Percentiles rank a stretch among this genome's conserved stretches.
Conservation (phyloP, 2,113 vertebrate species). For the Lagopus leucura region DNA sequence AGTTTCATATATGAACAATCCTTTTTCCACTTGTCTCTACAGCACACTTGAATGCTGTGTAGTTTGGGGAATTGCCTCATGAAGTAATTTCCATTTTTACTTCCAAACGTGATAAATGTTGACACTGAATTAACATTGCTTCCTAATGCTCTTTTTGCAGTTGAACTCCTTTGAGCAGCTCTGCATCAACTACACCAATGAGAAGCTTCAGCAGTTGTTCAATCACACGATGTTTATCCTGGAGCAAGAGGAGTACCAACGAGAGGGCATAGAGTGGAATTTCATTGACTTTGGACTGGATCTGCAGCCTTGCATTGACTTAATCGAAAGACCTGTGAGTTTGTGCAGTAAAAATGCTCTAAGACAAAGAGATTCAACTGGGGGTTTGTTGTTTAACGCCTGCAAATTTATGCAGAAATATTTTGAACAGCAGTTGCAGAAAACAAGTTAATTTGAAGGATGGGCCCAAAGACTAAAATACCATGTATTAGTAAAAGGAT, state of each 20-base stretch:
- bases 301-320: conserved; percentile 96
- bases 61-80: neutral
- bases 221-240: conserved; percentile 99
- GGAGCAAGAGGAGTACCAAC: conserved; percentile 98
- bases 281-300: conserved; percentile 99
- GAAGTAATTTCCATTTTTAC: neutral
- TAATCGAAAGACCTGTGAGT: conserved; percentile 94
- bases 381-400: neutral
- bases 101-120: neutral
- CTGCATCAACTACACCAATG: conserved; percentile 98
- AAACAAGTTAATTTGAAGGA: neutral
- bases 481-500: neutral
- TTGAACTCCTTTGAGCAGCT: conserved; percentile 98
- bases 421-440: neutral
- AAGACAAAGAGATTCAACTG: neutral
- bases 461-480: neutral
- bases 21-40: rapidly evolving
- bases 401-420: neutral
- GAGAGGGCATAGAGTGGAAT: conserved; percentile 98
- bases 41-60: rapidly evolving
- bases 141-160: conserved; percentile 66
- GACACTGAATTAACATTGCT: neutral
- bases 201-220: conserved; percentile 98
- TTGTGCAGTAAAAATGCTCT: neutral
- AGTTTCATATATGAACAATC: neutral